Base-by-base conservation (phyloP, 2,797 vertebrate genomes). In the Lophius americanus region DNA sequence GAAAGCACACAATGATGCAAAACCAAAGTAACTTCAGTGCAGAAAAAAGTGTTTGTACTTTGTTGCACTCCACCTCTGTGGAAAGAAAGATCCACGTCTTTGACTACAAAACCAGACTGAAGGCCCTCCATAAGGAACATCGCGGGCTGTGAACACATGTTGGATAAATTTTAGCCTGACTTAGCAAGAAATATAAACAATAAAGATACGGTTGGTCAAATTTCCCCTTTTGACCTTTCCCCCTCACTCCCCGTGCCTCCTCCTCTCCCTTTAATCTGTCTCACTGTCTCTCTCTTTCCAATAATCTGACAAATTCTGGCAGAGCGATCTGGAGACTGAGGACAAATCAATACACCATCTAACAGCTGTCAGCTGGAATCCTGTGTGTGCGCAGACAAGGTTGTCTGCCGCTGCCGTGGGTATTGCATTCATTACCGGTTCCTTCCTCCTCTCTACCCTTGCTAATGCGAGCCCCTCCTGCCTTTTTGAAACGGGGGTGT, bases 291-390 rank as follows among this genome's bases (percentile, higher is more conserved):
- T 62, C 68, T 69, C 81, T 79, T 70, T 77, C 43, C 83, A 83
- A 86, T 87, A 88, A 84, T 82, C 86, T 88, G 83, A 85, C 86
- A 82, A 78, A 83, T 79, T 85, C 77, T 88, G 83, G 73, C 86
- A 87, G 73, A 60, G 73, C 49, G 70, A 73, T 79, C 64, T 68
- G 68, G 69, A 82, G 76, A 38, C 66, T 7, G 61, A 86, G 82
- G 81, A 89, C 79, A 85, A 86, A 89, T 89, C 90, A 83, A 90
- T 90, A 89, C 79, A 79, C 85, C 82, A 89, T 88, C 86, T 86
- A 81, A 85, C 81, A 80, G 82, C 87, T 87, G 87, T 86, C 82
- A 84, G 85, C 84, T 79, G 82, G 69, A 78, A 72, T 79, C 70
- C 60, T 67, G 70, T 48, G 42, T 62, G 51, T 11, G 9, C 12